phyloP scores from a whole-genome alignment of 2,797 vertebrate species.

The Leptoclinus maculatus region DNA sequence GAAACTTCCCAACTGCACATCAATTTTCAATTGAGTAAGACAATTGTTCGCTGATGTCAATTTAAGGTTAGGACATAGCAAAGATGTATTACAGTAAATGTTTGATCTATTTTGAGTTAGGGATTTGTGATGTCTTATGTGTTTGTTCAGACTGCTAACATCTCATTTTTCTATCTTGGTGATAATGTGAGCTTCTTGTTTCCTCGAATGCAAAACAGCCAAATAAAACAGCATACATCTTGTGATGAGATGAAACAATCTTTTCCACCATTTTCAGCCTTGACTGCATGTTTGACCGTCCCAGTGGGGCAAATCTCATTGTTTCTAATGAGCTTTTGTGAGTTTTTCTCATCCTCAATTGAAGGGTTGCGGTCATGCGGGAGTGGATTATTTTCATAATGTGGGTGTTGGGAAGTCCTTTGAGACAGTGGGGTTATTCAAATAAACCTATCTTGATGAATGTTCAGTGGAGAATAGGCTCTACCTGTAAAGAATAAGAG shows the following conservation, averaged over 20 bases:
- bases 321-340: slow-evolving; percentile 38
- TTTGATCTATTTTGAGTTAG: not conserved
- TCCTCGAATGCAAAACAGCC: not conserved
- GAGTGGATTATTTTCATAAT: slow-evolving; percentile 28
- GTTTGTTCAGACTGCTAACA: not conserved
- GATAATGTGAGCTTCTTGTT: not conserved
- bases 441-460: slow-evolving; percentile 28
- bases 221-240: slow-evolving; percentile 6
- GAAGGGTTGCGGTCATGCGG: not conserved
- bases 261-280: slow-evolving; percentile 15
- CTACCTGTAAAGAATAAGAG: slow-evolving; percentile 6
- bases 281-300: slow-evolving; percentile 12
- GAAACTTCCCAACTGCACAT: not conserved
- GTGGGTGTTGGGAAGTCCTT: slow-evolving; percentile 24
- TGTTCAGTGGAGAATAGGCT: slow-evolving; percentile 16
- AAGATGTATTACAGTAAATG: not conserved
- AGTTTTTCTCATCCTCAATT: slow-evolving; percentile 21
- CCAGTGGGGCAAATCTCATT: slow-evolving; percentile 11
- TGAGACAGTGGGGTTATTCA: slow-evolving; percentile 23
- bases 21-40: not conserved
- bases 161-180: not conserved
- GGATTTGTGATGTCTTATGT: not conserved
- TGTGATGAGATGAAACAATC: not conserved
- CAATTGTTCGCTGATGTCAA: not conserved
- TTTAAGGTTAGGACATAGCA: not conserved